These are phyloP conservation scores for Thumatha senex DNA, from an alignment of 2,888 invertebrate species.

Conservation along the genomic window DNA sequence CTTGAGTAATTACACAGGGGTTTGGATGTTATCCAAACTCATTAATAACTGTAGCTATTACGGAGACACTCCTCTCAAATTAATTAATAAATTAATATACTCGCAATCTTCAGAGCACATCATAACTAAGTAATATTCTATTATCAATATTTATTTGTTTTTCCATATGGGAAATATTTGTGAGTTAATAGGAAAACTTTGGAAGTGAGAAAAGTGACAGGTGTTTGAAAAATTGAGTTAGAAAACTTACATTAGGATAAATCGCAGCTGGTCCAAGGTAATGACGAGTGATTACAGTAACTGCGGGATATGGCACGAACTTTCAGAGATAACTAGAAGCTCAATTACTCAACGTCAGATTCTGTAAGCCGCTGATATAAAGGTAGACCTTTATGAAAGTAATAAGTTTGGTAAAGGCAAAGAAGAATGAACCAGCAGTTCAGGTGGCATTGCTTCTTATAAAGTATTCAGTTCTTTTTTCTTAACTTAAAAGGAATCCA, in stretches of 20 bases:
- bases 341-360: conserved; percentile 36
- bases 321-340: conserved; percentile 26
- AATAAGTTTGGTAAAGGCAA: neutral
- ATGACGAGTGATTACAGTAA: conserved; percentile 36
- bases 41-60: conserved; percentile 45
- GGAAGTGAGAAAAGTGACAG: conserved; percentile 27
- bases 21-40: conserved; percentile 45
- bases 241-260: conserved; percentile 36
- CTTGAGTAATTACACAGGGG: conserved; percentile 38
- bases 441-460: neutral
- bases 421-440: neutral
- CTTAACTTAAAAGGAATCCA: neutral
- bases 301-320: conserved; percentile 18
- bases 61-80: conserved; percentile 41
- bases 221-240: conserved; percentile 39
- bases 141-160: conserved; percentile 31
- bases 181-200: conserved; percentile 11
- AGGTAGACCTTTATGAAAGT: conserved; percentile 10
- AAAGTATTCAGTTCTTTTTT: neutral
- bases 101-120: conserved; percentile 27
- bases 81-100: conserved; percentile 41
- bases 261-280: conserved; percentile 24
- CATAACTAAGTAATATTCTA: too few relatives aligned
- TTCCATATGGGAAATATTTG: neutral
- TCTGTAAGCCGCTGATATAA: conserved; percentile 18